Base-by-base conservation (phyloP, 2,888 invertebrate species). In the Heliconius aoede region DNA sequence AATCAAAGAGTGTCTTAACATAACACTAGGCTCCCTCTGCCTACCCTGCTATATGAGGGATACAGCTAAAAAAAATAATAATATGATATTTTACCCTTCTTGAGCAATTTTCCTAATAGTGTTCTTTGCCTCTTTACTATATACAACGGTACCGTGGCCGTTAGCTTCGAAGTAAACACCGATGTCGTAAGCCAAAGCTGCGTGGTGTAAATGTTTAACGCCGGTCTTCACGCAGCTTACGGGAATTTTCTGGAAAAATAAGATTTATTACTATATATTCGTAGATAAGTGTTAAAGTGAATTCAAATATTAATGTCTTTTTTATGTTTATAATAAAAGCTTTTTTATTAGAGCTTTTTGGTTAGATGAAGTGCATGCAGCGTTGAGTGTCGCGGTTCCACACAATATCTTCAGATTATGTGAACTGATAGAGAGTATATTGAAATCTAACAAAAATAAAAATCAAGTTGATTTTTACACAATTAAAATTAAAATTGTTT, bases 161-260 rank as follows among this genome's bases (percentile, higher is more conserved):
- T 99, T 99, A 0, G 99, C 99, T 89, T 99, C 99, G 91, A 99
- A 99, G 92, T 99, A 99, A 7, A 99, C 96, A 4, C 99, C 99
- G 84, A 99, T 96, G 87, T 99, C 99, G 92, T 96, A 99, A 74
- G 97, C 96, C 58, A 96, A 86, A 0, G 99, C 99, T 86, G 97
- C 97, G 86, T 97, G 97, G 88, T 99, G 99, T 30, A 99, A 94
- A 91, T 99, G 97, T 90, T 99, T 99, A 0, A 99, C 99, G 15
- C 99, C 99, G 0, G 99, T 99, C 75, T 98, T 96, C 15, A 97
- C 98, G 90, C 98, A 99, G 0, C 96, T 96, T 4, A 99, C 98
- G 30, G 98, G 98, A 69, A 99, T 96, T 95, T 97, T 96, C 98
- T 98, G 90, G 26, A 94, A 92, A 9, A 61, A 76, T 18, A 4